Conservation (phyloP, 2,797 vertebrate genomes). For the Rhincodon typus region DNA sequence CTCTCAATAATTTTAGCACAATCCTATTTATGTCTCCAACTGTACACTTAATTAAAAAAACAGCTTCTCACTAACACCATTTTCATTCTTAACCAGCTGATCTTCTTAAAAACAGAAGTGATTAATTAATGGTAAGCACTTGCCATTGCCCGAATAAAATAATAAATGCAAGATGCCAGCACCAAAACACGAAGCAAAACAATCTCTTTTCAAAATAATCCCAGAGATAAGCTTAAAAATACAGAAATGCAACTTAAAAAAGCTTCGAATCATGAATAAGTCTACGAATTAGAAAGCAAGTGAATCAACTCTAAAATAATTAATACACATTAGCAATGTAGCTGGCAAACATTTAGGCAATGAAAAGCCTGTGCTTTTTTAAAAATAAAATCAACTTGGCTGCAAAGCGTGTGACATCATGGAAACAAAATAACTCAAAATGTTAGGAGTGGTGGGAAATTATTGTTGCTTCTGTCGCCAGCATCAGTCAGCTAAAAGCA, state of each 20-base stretch:
- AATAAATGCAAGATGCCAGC: conserved; percentile 34
- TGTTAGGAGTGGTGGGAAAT: conserved; percentile 52
- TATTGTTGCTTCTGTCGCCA: conserved; percentile 51
- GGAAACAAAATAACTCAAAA: conserved; percentile 53
- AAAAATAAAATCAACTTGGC: conserved; percentile 50
- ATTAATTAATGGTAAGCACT: conserved; percentile 19
- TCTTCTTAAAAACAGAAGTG: neutral
- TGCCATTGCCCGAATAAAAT: conserved; percentile 20
- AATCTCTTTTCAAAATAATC: conserved; percentile 9
- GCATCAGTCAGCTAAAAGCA: conserved; percentile 46
- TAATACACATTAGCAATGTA: conserved; percentile 81
- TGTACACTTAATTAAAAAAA: neutral
- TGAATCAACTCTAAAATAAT: conserved; percentile 55
- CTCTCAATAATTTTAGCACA: neutral
- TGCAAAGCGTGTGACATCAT: conserved; percentile 61
- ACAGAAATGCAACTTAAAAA: conserved; percentile 32
- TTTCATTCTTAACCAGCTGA: neutral
- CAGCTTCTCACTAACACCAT: neutral
- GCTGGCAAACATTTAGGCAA: conserved; percentile 74
- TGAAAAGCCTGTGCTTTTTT: conserved; percentile 50
- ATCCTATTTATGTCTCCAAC: neutral
- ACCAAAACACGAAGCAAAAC: conserved; percentile 31
- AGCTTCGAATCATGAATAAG: neutral
- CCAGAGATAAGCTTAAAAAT: conserved; percentile 1
- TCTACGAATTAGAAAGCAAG: conserved; percentile 53